These are phyloP conservation scores for Drosophila ficusphila DNA, from an alignment of 1,140 invertebrate genomes.

Conservation along the genomic window DNA sequence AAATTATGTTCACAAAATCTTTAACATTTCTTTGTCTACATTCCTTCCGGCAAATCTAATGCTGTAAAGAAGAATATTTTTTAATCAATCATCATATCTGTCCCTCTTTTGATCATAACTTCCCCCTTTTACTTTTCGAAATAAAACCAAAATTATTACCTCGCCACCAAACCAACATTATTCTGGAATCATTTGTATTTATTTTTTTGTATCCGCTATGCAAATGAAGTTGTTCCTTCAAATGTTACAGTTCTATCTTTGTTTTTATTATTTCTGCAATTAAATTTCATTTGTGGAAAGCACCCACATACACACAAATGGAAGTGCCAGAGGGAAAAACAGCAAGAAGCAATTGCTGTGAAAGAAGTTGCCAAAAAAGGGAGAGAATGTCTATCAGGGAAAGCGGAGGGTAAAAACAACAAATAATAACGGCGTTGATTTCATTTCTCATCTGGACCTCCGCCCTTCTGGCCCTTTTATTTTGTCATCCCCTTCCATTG, in stretches of 20 bases:
- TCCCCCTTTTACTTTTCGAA: too few species aligned
- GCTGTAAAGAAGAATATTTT: too few species aligned
- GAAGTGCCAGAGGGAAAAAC: slow-evolving; percentile 33
- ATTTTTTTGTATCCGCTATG: slow-evolving; percentile 39
- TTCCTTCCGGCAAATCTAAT: too few species aligned
- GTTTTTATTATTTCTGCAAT: slow-evolving; percentile 69
- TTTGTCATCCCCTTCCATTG: slow-evolving; percentile 17
- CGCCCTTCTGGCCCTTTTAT: slow-evolving; percentile 5
- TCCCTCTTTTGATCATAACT: neutral
- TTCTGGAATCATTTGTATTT: slow-evolving; percentile 6
- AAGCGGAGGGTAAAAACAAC: slow-evolving; percentile 23
- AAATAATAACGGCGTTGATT: slow-evolving; percentile 80
- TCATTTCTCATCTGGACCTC: slow-evolving; percentile 51
- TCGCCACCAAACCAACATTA: neutral
- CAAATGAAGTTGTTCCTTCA: slow-evolving; percentile 57
- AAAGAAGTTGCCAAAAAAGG: slow-evolving; percentile 16
- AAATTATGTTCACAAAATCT: too few species aligned
- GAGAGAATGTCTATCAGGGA: slow-evolving; percentile 8
- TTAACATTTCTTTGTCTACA: too few species aligned
- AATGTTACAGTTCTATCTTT: slow-evolving; percentile 5
- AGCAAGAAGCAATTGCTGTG: slow-evolving; percentile 38
- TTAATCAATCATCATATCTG: neutral
- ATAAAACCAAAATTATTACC: neutral
- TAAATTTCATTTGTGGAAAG: slow-evolving; percentile 71
- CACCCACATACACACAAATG: slow-evolving; percentile 12